Evolutionary conservation across 2,888 invertebrate genomes (phyloP), one percentile per base, ranked within the genome.

Genomic region (Podabrus alpinus): DNA sequence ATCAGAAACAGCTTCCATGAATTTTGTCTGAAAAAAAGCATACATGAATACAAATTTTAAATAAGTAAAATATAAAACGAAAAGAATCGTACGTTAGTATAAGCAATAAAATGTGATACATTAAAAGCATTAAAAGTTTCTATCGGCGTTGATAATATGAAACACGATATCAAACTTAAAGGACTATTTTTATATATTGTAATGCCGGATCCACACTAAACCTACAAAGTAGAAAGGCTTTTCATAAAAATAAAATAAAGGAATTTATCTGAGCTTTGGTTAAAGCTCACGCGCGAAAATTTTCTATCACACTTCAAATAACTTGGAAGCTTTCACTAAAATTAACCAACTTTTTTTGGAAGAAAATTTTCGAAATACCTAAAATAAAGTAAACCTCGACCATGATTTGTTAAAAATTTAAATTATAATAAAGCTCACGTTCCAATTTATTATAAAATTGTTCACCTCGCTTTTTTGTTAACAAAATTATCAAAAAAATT

Each of bases 51-150:
- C 45, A 45, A 45, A 45, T 45, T 45, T 45, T 45, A 45, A 45
- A 45, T 45, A 45, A 45, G n/a, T 45, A 45, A 45, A 45, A 45
- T 45, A 13, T 64, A 64, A 64, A 64, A 64, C 62, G n/a, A 21
- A 64, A 13, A 64, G 21, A 64, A 21, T 19, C 19, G 19, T 64
- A 21, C 17, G 21, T 64, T 19, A 64, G 21, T 64, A 19, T n/a
- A 4, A 9, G 62, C 17, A 64, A 17, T 19, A 64, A 64, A 64
- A 64, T 21, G 21, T 19, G 17, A 64, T 64, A 64, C 62, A n/a
- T 64, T 64, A 64, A 64, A 64, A 64, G 62, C 62, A 64, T 64
- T 64, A 64, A 64, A 64, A 64, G 19, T 64, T 64, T 64, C 62
- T 21, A 64, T 45, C 45, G 7, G 45, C 45, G 45, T 19, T 64